Evolutionary conservation across 2,113 vertebrate species (phyloP).

Genomic region (Callaeas wilsoni): DNA sequence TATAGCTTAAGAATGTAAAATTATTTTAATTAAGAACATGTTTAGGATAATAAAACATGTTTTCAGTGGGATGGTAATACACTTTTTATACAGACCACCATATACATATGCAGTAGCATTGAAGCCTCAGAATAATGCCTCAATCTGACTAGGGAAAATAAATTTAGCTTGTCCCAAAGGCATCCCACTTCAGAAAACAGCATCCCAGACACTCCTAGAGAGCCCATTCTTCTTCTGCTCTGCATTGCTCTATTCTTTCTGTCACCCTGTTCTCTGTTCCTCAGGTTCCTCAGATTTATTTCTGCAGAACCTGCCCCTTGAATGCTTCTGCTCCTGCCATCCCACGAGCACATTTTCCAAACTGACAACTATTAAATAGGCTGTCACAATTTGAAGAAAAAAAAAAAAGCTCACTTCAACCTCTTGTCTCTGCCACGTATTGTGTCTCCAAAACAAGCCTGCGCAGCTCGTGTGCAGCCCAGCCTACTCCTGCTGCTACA

Average conservation of each 20-base stretch:
- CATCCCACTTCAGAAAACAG: not conserved
- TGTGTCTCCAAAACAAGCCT: not conserved
- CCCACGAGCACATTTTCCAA: not conserved
- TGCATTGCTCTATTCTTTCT: not conserved
- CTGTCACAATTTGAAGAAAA: not conserved
- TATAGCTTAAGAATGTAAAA: not conserved
- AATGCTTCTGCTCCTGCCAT: not conserved
- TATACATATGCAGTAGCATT: not conserved
- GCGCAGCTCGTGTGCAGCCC: not conserved
- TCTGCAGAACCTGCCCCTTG: not conserved
- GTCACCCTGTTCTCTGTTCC: not conserved
- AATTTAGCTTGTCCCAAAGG: not conserved
- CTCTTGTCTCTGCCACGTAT: fast-evolving
- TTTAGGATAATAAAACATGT: not conserved
- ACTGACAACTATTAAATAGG: not conserved
- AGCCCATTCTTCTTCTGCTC: not conserved
- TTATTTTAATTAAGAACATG: not conserved
- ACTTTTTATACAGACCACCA: not conserved
- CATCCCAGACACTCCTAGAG: not conserved
- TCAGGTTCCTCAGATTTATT: not conserved
- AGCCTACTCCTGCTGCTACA: not conserved
- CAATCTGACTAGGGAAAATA: not conserved
- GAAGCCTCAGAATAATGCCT: not conserved
- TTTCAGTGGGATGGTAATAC: not conserved
- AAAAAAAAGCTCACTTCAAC: not conserved